phyloP scores from a whole-genome alignment of 1,140 invertebrate species.

The Metaphire vulgaris region DNA sequence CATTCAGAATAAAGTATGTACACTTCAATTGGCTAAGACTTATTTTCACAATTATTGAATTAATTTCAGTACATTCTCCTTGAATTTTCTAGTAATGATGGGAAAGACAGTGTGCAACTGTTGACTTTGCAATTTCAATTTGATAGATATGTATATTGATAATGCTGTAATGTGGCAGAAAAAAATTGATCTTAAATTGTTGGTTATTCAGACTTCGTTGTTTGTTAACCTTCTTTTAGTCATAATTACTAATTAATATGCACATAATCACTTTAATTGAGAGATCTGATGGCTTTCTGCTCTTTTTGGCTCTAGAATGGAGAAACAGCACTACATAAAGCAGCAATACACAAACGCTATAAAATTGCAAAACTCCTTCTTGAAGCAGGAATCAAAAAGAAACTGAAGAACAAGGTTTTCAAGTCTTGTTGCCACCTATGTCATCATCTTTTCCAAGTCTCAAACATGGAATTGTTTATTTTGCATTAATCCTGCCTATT shows the following conservation, averaged over 20 bases:
- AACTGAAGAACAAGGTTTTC: constrained; percentile 69
- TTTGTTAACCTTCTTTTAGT: too few species aligned
- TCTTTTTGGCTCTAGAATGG: constrained; percentile 76
- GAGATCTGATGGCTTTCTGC: too few species aligned
- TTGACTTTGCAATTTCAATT: too few species aligned
- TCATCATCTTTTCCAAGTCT: not conserved
- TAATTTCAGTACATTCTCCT: constrained; percentile 6
- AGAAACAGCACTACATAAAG: constrained; percentile 86
- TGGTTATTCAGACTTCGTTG: too few species aligned
- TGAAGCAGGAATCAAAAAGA: constrained; percentile 73
- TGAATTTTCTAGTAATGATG: too few species aligned
- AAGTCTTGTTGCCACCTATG: not conserved
- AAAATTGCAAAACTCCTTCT: constrained; percentile 85
- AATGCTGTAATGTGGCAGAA: too few species aligned
- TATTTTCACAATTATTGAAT: not conserved
- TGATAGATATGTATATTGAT: too few species aligned
- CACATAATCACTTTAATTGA: too few species aligned
- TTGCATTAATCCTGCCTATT: not conserved
- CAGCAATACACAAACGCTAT: constrained; percentile 81
- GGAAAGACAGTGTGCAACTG: too few species aligned
- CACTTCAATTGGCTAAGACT: constrained; percentile 29
- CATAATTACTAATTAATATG: too few species aligned
- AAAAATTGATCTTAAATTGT: too few species aligned
- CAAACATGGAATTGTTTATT: not conserved
- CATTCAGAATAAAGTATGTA: constrained; percentile 85